These are phyloP conservation scores for Mormyrus hasselquistii DNA, from an alignment of 2,797 vertebrate species.

Conservation along the genomic window DNA sequence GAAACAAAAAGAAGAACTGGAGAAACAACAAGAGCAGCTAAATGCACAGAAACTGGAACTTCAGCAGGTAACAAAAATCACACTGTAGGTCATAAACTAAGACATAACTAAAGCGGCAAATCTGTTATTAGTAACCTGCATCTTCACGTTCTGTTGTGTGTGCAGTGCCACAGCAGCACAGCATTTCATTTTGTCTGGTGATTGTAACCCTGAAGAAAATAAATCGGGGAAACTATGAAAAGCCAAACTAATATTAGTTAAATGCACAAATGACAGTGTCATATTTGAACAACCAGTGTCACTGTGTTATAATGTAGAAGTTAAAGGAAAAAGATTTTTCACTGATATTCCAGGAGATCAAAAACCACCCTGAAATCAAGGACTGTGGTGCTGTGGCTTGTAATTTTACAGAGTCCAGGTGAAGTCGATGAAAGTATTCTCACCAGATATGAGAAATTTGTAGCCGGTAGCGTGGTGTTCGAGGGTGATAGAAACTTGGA, in stretches of 20 bases:
- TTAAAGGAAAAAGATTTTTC: neutral
- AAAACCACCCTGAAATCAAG: neutral
- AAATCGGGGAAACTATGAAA: neutral
- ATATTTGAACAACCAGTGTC: neutral
- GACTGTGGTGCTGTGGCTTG: neutral
- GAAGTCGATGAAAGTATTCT: neutral
- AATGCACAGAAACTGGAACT: slow-evolving; percentile 73
- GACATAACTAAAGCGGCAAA: neutral
- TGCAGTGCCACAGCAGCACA: neutral
- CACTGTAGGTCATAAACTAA: neutral
- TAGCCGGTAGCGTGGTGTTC: neutral
- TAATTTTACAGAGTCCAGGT: neutral
- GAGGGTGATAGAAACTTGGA: neutral
- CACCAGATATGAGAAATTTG: neutral
- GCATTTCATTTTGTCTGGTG: neutral
- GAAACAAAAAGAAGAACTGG: slow-evolving; percentile 74
- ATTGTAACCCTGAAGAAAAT: neutral
- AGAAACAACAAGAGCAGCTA: slow-evolving; percentile 75
- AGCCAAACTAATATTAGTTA: neutral
- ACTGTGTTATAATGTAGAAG: neutral
- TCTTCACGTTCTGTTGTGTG: neutral
- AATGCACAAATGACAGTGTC: neutral
- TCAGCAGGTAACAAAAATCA: slow-evolving; percentile 65
- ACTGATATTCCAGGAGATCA: neutral
- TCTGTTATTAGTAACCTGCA: neutral